These are phyloP conservation scores for Lasiurus cinereus DNA, from an alignment of 2,113 vertebrate species.

Conservation along the genomic window DNA sequence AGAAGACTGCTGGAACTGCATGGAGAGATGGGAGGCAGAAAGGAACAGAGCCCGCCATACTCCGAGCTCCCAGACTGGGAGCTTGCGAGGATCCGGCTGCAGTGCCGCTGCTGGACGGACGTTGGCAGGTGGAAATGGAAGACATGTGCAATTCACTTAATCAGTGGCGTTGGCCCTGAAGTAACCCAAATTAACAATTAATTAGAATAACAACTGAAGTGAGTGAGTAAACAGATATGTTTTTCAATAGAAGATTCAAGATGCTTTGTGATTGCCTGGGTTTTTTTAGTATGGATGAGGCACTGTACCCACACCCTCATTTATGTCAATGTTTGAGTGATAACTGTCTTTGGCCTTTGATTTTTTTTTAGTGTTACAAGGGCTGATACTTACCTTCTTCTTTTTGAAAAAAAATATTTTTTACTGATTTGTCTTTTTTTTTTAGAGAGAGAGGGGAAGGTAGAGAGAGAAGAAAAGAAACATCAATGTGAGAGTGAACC, in stretches of 20 bases:
- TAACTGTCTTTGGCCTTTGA: background rate
- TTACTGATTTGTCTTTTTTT: background rate
- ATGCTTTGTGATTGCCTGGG: accelerated
- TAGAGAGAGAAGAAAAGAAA: background rate
- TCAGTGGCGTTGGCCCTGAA: accelerated
- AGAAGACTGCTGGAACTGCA: background rate
- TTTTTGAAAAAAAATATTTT: background rate
- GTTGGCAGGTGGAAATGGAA: accelerated
- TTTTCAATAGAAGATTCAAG: background rate
- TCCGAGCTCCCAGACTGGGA: accelerated
- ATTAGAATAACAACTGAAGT: background rate
- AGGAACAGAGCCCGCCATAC: accelerated
- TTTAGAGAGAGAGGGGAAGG: too few species aligned
- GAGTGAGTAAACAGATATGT: background rate
- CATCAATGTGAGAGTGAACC: background rate
- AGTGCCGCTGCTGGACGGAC: accelerated
- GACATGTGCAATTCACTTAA: accelerated
- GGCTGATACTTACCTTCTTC: accelerated
- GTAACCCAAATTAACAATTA: background rate
- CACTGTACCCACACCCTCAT: accelerated
- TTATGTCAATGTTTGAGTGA: accelerated
- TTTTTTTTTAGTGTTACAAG: accelerated
- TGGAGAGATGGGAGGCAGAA: background rate
- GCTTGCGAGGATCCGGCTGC: accelerated
- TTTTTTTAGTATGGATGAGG: accelerated